Conservation (phyloP, 2,797 vertebrate species). For the Phalloptychus januarius region DNA sequence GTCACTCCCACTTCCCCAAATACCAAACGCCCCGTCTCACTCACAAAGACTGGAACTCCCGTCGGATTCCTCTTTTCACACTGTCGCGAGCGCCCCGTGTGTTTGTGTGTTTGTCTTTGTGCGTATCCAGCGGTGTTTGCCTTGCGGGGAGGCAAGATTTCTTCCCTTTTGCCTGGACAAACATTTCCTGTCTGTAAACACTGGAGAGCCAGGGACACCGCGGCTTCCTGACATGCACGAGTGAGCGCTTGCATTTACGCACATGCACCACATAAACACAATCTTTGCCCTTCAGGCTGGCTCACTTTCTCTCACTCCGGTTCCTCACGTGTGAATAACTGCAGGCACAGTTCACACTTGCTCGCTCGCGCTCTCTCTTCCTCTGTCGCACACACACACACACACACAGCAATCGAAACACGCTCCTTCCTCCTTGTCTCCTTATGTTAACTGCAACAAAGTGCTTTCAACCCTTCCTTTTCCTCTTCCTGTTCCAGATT, state of each 20-base stretch:
- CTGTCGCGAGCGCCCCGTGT: conserved; percentile 18
- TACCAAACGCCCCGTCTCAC: conserved; percentile 43
- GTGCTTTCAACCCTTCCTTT: conserved; percentile 21
- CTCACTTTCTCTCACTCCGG: conserved; percentile 53
- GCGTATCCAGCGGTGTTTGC: conserved; percentile 66
- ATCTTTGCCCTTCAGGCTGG: conserved; percentile 58
- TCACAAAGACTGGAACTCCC: conserved; percentile 39
- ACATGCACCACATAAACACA: conserved; percentile 52
- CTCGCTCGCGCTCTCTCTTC: neutral
- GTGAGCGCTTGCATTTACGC: conserved; percentile 36
- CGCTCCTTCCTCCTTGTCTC: conserved; percentile 13
- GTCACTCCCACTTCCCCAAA: conserved; percentile 70
- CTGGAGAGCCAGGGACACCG: conserved; percentile 67
- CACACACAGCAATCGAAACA: conserved; percentile 14
- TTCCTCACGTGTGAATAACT: conserved; percentile 51
- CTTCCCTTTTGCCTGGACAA: conserved; percentile 80
- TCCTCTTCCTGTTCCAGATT: conserved; percentile 23
- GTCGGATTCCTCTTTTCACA: conserved; percentile 60
- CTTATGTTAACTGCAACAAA: conserved; percentile 13
- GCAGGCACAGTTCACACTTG: conserved; percentile 48
- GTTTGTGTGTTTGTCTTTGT: conserved; percentile 22
- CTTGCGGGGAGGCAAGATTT: conserved; percentile 65
- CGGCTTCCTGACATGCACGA: conserved; percentile 66
- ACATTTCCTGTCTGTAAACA: conserved; percentile 83
- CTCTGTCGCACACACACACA: conserved; percentile 7